Conservation (phyloP, 2,888 invertebrate genomes). For the Plagodis pulveraria region DNA sequence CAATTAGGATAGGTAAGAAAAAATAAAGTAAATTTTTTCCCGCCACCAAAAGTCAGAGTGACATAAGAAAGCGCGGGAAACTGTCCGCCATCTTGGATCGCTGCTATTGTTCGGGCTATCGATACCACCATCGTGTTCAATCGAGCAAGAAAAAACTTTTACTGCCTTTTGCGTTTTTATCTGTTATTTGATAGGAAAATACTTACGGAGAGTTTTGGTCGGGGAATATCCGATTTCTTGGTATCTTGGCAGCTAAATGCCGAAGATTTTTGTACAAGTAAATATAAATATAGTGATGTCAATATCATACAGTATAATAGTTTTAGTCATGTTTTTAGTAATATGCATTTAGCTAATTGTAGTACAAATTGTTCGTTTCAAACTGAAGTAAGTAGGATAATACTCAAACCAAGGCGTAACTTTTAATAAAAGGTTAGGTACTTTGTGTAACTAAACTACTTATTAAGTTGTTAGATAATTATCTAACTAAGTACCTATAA, state of each 20-base stretch:
- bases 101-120: constrained; percentile 45
- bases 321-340: no score
- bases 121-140: constrained; percentile 53
- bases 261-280: neutral
- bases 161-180: constrained; percentile 42
- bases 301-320: no score
- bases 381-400: no score
- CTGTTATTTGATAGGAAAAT: constrained; percentile 46
- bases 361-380: no score
- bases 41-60: constrained; percentile 42
- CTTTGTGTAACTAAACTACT: no score
- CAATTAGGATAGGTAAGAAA: no score
- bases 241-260: constrained; percentile 3
- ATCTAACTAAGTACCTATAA: no score
- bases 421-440: no score
- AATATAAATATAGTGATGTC: no score
- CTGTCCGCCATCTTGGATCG: constrained; percentile 54
- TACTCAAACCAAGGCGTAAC: no score
- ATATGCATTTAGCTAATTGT: no score
- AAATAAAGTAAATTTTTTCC: constrained; percentile 13
- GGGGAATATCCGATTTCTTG: constrained; percentile 18
- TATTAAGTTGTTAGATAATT: no score
- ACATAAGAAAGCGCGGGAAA: constrained; percentile 60
- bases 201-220: constrained; percentile 26
- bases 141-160: constrained; percentile 54